Percentiles rank a stretch among this genome's conserved stretches.
Evolutionary conservation across 2,888 invertebrate genomes (phyloP).

Genomic region (Lepidochrysops patricia): DNA sequence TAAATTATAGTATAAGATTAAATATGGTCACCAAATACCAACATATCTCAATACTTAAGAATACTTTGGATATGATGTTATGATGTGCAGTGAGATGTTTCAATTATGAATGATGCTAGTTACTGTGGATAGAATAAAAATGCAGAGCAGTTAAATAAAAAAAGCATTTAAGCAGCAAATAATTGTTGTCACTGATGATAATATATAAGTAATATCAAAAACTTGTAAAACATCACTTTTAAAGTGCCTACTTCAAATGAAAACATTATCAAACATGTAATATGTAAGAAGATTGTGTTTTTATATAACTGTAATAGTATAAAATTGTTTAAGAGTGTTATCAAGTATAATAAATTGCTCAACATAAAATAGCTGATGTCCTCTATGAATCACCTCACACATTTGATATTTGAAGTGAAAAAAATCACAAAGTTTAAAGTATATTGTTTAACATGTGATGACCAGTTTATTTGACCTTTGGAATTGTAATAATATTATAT

Average conservation of each 20-base stretch:
- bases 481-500: background rate
- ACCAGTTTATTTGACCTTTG: background rate
- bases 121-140: slow-evolving; percentile 54
- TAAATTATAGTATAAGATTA: too few species aligned
- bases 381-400: background rate
- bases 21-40: too few species aligned
- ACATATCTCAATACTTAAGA: background rate
- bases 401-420: background rate
- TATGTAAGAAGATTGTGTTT: too few species aligned
- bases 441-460: background rate
- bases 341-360: background rate
- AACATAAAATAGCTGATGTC: background rate
- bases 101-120: slow-evolving; percentile 29
- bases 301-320: background rate
- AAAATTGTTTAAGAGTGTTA: background rate
- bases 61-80: background rate
- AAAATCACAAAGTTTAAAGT: background rate
- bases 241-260: too few species aligned
- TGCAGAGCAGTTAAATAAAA: slow-evolving; percentile 59
- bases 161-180: slow-evolving; percentile 32
- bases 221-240: too few species aligned
- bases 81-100: background rate
- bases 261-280: too few species aligned
- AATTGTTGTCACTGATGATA: slow-evolving; percentile 23
- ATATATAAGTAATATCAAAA: too few species aligned